Percentiles rank a stretch among this genome's conserved stretches.
Evolutionary conservation across 2,113 vertebrate species (phyloP).

Genomic region (Penelope pileata): DNA sequence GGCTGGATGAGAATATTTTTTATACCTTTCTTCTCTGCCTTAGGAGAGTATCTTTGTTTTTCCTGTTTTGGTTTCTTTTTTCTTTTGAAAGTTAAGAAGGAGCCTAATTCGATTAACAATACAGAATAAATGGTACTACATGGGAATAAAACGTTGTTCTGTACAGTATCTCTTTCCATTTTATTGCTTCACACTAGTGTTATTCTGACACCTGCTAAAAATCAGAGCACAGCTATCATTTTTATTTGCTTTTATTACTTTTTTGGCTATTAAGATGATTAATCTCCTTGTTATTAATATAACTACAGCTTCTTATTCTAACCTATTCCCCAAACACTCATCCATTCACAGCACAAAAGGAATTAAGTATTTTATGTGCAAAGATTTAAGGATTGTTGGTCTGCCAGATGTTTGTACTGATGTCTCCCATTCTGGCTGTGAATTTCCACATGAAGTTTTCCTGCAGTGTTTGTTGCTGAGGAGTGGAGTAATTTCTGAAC

Average conservation of each 20-base stretch:
- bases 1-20: background rate
- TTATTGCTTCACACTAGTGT: background rate
- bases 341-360: background rate
- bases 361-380: background rate
- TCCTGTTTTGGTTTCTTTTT: background rate
- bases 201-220: background rate
- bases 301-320: conserved; percentile 2
- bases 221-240: background rate
- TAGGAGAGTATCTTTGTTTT: background rate
- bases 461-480: background rate
- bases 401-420: background rate
- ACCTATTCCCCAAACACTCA: background rate
- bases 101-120: background rate
- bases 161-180: background rate
- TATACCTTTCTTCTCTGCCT: background rate
- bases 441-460: background rate
- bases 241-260: background rate
- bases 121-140: background rate
- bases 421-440: background rate
- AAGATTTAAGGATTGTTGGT: background rate
- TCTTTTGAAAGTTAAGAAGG: background rate
- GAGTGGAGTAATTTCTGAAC: background rate
- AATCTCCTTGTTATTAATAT: conserved; percentile 15
- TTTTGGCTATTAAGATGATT: conserved; percentile 41
- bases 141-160: background rate